Percentiles rank a stretch among this genome's conserved stretches.
phyloP scores from a whole-genome alignment of 2,797 vertebrate species.

The Sebastolobus altivelis region DNA sequence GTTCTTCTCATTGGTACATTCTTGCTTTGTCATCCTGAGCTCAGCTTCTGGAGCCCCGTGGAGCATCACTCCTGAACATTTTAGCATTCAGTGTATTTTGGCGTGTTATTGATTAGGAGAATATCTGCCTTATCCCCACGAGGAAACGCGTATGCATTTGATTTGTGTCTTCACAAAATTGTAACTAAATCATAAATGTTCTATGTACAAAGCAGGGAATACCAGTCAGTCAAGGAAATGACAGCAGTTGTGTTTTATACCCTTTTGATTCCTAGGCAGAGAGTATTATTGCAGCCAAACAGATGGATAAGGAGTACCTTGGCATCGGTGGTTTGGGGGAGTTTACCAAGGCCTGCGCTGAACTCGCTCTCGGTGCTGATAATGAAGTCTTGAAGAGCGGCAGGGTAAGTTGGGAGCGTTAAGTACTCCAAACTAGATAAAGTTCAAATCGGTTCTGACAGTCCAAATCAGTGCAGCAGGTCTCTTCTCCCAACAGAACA shows the following conservation, averaged over 20 bases:
- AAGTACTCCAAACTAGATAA: background rate
- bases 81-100: background rate
- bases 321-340: constrained; percentile 91
- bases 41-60: background rate
- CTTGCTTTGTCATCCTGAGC: constrained; percentile 12
- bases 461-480: background rate
- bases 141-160: background rate
- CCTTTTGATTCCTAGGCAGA: constrained; percentile 87
- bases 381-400: constrained; percentile 92
- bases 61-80: background rate
- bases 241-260: background rate
- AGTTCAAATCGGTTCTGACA: background rate
- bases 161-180: background rate
- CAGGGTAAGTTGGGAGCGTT: constrained; percentile 86
- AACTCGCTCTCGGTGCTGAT: constrained; percentile 91
- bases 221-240: background rate
- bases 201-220: background rate
- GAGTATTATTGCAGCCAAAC: constrained; percentile 90
- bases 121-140: constrained; percentile 8
- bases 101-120: constrained; percentile 9
- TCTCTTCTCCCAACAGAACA: constrained; percentile 82
- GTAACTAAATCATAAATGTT: background rate
- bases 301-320: constrained; percentile 98
- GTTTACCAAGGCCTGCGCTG: constrained; percentile 91
- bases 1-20: background rate